These are phyloP conservation scores for Gymnocheta viridis DNA, from an alignment of 2,888 invertebrate species.

Conservation along the genomic window DNA sequence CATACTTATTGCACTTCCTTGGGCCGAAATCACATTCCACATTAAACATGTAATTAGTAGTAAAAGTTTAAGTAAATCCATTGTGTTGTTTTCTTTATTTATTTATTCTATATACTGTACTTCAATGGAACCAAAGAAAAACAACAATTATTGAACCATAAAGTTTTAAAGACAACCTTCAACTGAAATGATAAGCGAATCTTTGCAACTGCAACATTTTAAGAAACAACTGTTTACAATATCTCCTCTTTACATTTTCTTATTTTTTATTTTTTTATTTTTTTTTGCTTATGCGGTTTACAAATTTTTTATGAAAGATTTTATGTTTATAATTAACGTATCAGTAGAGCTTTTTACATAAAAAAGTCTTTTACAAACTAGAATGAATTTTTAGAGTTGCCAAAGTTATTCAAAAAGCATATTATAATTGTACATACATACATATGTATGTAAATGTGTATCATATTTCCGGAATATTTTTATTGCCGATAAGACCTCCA, in stretches of 20 bases:
- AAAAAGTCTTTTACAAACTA: neutral
- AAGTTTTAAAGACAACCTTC: conserved; percentile 65
- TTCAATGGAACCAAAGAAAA: conserved; percentile 29
- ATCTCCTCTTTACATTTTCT: conserved; percentile 12
- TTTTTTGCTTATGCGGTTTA: neutral
- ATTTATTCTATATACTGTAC: neutral
- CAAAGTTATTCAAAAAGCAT: too few species aligned
- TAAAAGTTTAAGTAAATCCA: conserved; percentile 51
- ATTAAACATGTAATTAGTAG: conserved; percentile 36
- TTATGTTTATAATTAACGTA: neutral
- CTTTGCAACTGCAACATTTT: conserved; percentile 23
- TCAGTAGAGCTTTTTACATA: neutral
- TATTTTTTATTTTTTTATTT: neutral
- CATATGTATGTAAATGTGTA: too few species aligned
- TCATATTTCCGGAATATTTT: neutral
- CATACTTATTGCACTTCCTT: conserved; percentile 44
- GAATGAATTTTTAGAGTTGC: neutral
- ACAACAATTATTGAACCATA: conserved; percentile 60
- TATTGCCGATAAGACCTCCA: neutral
- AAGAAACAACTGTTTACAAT: conserved; percentile 11
- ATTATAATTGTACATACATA: too few species aligned
- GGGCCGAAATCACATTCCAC: neutral
- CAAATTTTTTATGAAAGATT: neutral
- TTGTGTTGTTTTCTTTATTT: conserved; percentile 1
- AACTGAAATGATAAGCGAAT: conserved; percentile 59